These are phyloP conservation scores for Hydractinia symbiolongicarpus DNA, from an alignment of 30 jellyfish, hydroid and myxozoan species.

Conservation along the genomic window DNA sequence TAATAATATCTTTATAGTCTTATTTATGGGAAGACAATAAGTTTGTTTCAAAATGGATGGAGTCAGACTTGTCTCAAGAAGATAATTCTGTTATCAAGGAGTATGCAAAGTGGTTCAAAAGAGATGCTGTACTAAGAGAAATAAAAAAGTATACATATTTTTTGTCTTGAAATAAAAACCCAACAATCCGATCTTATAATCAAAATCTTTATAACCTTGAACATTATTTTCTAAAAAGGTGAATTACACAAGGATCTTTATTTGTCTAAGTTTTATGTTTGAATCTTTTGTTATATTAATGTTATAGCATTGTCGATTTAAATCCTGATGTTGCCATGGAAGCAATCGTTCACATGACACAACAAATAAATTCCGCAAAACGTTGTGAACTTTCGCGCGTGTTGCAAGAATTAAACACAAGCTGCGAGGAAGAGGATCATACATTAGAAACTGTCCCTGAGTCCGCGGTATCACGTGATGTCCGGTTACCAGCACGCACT, in stretches of 20 bases:
- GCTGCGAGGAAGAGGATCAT: conserved; percentile 16
- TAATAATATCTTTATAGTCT: conserved; percentile 39
- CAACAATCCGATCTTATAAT: too few species aligned
- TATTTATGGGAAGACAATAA: conserved; percentile 92
- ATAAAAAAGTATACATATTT: conserved; percentile 52
- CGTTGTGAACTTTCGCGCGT: conserved; percentile 87
- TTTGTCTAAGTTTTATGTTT: background rate
- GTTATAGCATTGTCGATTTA: conserved; percentile 48
- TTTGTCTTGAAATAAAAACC: background rate
- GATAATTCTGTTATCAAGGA: conserved; percentile 60
- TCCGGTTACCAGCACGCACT: background rate
- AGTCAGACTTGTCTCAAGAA: conserved; percentile 52
- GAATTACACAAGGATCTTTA: background rate
- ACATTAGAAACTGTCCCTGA: conserved; percentile 13
- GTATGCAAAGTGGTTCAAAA: conserved; percentile 66
- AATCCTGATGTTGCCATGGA: conserved; percentile 94
- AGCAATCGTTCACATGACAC: conserved; percentile 81
- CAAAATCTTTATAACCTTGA: too few species aligned
- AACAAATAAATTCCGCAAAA: conserved; percentile 59
- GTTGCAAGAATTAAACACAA: conserved; percentile 47
- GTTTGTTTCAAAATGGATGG: conserved; percentile 81
- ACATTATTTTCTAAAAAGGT: background rate
- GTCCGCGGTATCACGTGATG: background rate
- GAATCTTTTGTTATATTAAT: background rate
- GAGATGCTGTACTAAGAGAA: conserved; percentile 70